Conservation (phyloP, 2,797 vertebrate genomes). For the Lophotriccus pileatus region DNA sequence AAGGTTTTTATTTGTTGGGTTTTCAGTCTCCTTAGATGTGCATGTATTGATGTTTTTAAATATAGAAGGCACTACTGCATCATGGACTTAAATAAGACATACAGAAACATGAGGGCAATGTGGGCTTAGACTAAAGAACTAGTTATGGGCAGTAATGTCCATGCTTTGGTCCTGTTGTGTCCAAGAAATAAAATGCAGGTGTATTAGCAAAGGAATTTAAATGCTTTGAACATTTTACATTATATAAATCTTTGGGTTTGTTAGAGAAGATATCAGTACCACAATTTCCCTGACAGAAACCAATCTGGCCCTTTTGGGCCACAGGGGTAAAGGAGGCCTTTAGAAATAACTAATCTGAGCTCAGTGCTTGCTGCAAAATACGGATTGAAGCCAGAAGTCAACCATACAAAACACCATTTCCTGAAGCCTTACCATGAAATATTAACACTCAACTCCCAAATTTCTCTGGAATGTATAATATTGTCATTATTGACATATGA, state of each 20-base stretch:
- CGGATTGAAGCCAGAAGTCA: neutral
- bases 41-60: neutral
- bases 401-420: neutral
- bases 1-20: rapidly evolving
- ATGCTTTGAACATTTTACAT: neutral
- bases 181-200: neutral
- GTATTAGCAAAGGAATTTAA: neutral
- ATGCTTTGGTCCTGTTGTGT: neutral
- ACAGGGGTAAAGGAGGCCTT: neutral
- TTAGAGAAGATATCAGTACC: neutral
- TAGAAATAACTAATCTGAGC: neutral
- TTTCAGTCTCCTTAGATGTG: neutral
- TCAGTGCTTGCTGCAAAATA: neutral
- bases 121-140: neutral
- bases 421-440: neutral
- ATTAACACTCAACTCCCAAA: neutral
- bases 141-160: neutral
- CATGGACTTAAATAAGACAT: rapidly evolving
- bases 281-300: neutral
- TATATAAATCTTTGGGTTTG: neutral
- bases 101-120: neutral
- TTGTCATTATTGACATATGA: neutral
- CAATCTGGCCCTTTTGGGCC: neutral
- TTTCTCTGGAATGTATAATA: neutral
- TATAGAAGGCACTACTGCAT: neutral